Conservation (phyloP, 1,140 invertebrate genomes). For the Spodoptera litura region DNA sequence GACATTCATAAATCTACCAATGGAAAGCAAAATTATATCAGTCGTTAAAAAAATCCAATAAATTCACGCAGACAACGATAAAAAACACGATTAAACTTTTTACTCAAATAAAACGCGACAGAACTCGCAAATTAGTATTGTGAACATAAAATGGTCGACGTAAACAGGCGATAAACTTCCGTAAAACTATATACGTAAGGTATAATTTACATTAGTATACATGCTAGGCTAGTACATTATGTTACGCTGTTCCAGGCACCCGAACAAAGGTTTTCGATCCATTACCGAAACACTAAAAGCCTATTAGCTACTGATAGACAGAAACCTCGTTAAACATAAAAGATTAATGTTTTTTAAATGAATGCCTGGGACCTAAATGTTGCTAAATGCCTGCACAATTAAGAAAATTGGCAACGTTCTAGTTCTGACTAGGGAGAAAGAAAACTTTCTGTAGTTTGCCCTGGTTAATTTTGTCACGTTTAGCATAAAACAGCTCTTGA, state of each 20-base stretch:
- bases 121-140: not conserved
- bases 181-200: not conserved
- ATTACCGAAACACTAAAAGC: conserved; percentile 40
- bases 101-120: not conserved
- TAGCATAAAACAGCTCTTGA: not conserved
- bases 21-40: too few species aligned
- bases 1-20: too few species aligned
- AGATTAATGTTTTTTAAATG: conserved; percentile 43
- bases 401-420: conserved; percentile 22
- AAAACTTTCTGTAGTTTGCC: not conserved
- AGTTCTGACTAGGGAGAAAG: not conserved
- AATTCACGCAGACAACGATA: too few species aligned
- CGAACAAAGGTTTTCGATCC: conserved; percentile 22
- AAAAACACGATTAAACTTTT: too few species aligned
- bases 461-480: not conserved
- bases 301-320: conserved; percentile 34
- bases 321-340: conserved; percentile 35
- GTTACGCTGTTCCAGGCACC: conserved; percentile 4
- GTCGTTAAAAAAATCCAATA: too few species aligned
- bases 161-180: not conserved
- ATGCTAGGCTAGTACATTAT: not conserved
- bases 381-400: conserved; percentile 19
- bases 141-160: not conserved
- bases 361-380: conserved; percentile 6
- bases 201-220: not conserved